Evolutionary conservation across 2,113 vertebrate species (phyloP), one percentile per base, ranked within the genome.

Genomic region (Colistium nudipinnis): DNA sequence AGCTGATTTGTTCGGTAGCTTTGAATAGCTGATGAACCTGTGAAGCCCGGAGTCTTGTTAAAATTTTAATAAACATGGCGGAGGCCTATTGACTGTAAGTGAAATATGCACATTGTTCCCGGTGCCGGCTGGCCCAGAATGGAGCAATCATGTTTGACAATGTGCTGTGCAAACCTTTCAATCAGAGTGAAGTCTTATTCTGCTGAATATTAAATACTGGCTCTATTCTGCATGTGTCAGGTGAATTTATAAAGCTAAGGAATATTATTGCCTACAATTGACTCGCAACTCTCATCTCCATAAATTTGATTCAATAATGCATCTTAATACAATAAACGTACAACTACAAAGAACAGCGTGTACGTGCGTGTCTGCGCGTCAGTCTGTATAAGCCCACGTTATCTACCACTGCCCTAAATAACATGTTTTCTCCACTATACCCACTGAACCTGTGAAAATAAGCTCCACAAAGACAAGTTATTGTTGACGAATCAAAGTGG

Each of bases 51-150:
- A 88, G 71, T 75, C 90, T 82, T 92, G 92, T 95, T 90, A 90
- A 93, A 94, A 94, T 93, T 91, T 88, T 94, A 95, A 95, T 95
- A 95, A 93, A 93, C 88, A 93, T 85, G 88, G 91, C 78, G 78
- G 85, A 90, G 91, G 90, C 91, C 89, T 89, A 91, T 92, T 89
- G 93, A 92, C 90, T 92, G 81, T 84, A 89, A 92, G 91, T 93
- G 93, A 94, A 95, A 90, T 93, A 91, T 91, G 92, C 90, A 78
- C 89, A 43, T 84, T 89, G 76, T 85, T 91, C 87, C 88, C 70
- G 33, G 74, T 82, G 72, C 83, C 88, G 83, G 91, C 86, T 84
- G 67, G 68, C 68, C 73, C 85, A 84, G 91, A 89, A 89, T 86
- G 90, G 88, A 90, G 91, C 82, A 74, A 88, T 89, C 83, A 74